Percentiles rank a stretch among this genome's conserved stretches.
Evolutionary conservation across 2,113 vertebrate species (phyloP).

Genomic region (Drymodes brunneopygia): DNA sequence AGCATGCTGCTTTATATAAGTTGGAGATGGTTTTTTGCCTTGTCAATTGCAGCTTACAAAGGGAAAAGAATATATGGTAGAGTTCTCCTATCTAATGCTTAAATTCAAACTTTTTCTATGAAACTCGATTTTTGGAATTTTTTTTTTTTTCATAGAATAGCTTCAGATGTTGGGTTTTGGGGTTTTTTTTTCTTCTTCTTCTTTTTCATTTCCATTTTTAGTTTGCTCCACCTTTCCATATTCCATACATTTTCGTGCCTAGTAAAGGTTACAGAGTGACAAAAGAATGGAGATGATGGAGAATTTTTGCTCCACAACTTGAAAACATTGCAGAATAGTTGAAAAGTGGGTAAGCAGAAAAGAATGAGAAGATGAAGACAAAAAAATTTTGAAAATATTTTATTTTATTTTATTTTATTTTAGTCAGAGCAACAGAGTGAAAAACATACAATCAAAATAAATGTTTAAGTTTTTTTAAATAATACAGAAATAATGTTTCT

Average conservation of each 20-base stretch:
- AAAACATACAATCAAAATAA: neutral
- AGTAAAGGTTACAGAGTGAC: neutral
- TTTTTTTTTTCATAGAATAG: neutral
- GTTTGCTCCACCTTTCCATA: neutral
- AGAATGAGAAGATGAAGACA: neutral
- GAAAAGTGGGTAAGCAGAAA: neutral
- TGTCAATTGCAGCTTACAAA: neutral
- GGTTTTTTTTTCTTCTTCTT: neutral
- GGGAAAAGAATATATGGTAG: neutral
- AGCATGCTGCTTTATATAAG: neutral
- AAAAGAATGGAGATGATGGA: neutral
- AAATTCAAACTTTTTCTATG: neutral
- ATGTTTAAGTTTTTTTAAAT: accelerated
- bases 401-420: neutral
- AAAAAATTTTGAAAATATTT: neutral
- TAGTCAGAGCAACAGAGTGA: neutral
- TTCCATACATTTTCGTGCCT: neutral
- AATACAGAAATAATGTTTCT: neutral
- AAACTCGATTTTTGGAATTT: neutral
- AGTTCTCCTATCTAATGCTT: neutral
- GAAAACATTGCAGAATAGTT: neutral
- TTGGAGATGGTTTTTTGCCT: neutral
- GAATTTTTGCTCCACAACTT: neutral
- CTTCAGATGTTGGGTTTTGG: neutral
- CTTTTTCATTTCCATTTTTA: neutral